Evolutionary conservation across 2,797 vertebrate genomes (phyloP), one percentile per base, ranked within the genome.

Genomic region (Diceros bicornis): DNA sequence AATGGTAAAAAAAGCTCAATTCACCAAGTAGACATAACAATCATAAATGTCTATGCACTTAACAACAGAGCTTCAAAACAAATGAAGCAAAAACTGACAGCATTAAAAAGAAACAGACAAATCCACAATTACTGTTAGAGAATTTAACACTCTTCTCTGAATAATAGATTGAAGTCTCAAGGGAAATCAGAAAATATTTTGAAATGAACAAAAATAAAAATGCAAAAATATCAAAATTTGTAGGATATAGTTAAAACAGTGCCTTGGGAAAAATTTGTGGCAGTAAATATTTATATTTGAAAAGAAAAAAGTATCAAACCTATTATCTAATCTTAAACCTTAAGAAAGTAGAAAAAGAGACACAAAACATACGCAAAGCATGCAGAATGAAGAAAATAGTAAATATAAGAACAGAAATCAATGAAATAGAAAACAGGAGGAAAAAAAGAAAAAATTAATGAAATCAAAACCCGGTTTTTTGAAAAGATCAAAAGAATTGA

Each of bases 191-290:
- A 82, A 92, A 59, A 81, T 83, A 92, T 47, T 96, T 92, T 62
- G 21, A 92, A 79, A 44, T 92, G 11, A 57, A 55, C 37, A 91
- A 92, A 93, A 91, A 59, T 29, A 21, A 72, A 92, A 84, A 83
- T 50, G 37, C 11, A 92, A 74, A 7, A 7, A 25, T 52, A 62
- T 41, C 25, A 62, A 83, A 74, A 92, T 74, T 52, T 52, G 52
- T 90, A 50, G 2, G 8, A 64, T 89, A 10, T 13, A 75, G 32
- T 57, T 83, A 89, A 75, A 83, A 34, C 20, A 68, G 11, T 59
- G 25, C 20, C 14, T 68, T 83, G 50, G 75, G 23, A 66, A 90
- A 72, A 25, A 50, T 69, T 29, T 50, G 59, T 59, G 57, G 47
- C 47, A 57, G 32, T 66, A 59, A 82, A 32, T 50, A 34, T 83